Evolutionary conservation across 2,113 vertebrate species (phyloP).

Genomic region (Galeopterus variegatus): DNA sequence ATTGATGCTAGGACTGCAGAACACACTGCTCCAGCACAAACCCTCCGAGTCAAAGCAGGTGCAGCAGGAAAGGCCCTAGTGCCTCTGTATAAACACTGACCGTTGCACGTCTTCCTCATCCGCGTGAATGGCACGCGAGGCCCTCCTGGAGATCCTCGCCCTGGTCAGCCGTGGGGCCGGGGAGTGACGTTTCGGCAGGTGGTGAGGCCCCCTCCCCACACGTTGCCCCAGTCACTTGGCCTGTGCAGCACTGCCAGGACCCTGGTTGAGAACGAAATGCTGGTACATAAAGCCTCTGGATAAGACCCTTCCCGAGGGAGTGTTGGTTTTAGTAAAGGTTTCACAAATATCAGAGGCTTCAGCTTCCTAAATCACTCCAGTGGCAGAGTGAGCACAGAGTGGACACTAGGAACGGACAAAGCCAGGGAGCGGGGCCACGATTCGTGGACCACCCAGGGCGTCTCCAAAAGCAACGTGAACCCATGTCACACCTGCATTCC

Average conservation of each 20-base stretch:
- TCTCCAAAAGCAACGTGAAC: background rate
- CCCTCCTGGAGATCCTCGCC: background rate
- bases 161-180: rapidly evolving
- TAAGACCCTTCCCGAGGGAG: background rate
- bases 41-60: no score
- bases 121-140: rapidly evolving
- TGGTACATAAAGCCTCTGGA: background rate
- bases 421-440: background rate
- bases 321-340: background rate
- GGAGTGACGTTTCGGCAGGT: no score
- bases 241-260: background rate
- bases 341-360: background rate
- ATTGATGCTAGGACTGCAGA: no score
- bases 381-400: no score
- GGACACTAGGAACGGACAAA: background rate
- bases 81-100: background rate
- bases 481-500: background rate
- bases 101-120: background rate
- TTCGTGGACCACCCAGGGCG: no score
- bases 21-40: background rate
- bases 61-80: background rate
- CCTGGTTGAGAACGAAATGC: background rate
- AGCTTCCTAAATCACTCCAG: background rate
- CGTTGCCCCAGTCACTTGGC: background rate
- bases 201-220: rapidly evolving